Base-by-base conservation (phyloP, 2,797 vertebrate species). In the Hippopotamyrus pictus region DNA sequence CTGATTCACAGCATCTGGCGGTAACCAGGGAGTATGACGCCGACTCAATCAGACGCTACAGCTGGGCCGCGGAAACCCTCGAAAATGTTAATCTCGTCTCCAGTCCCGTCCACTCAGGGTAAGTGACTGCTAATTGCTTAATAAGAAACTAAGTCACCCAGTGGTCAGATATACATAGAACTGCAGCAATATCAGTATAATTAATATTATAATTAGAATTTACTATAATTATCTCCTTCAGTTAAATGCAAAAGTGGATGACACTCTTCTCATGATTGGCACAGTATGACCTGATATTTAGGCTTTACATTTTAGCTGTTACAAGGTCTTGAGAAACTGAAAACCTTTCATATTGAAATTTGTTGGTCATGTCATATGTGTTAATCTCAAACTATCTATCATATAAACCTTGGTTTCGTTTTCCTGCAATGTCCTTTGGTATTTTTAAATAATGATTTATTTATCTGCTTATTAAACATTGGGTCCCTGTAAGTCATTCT, bases 61-160 rank as follows among this genome's bases (percentile, higher is more conserved):
- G 98, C 95, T 99, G 99, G 99, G 97, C 98, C 3, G 94, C 97
- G 59, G 99, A 99, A 57, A 96, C 97, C 1, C 92, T 99, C 93
- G 99, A 99, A 92, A 99, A 99, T 76, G 97, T 99, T 90, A 99
- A 99, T 94, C 96, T 99, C 9, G 97, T 98, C 90, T 98, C 98
- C 2, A 99, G 98, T 69, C 99, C 99, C 5, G 93, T 99, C 90
- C 98, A 99, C 95, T 99, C 99, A 3, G 99, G 99, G 99, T 99
- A 95, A 97, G 98, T 22, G 44, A n/a, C 54, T 19, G 2, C 29
- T 29, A 17, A 8, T n/a, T 44, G 50, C 50, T 2, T n/a, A 19
- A 33, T 33, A 22, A 33, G 87, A 88, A 37, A 41, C n/a, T 5
- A 22, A 8, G 9, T 53, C 69, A 62, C 29, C 37, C n/a, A 46